Evolutionary conservation across 2,888 invertebrate genomes (phyloP).

Genomic region (Muschampia plurimacula): DNA sequence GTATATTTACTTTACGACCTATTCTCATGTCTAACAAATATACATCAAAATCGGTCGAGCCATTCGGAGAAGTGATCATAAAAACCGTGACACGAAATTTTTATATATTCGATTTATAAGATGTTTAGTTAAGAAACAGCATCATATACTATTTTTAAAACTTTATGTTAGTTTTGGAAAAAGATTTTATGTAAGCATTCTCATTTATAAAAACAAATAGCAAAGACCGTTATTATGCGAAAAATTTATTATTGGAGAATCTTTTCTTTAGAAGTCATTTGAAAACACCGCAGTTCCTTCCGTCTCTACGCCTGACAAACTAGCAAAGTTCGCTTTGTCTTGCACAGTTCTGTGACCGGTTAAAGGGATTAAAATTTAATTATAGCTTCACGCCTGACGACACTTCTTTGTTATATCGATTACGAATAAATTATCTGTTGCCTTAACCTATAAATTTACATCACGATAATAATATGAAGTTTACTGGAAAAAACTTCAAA

Average conservation of each 20-base stretch:
- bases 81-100: too few species aligned
- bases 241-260: slow-evolving; percentile 21
- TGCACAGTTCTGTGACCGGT: slow-evolving; percentile 19
- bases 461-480: too few species aligned
- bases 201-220: background rate
- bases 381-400: slow-evolving; percentile 43
- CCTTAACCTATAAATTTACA: too few species aligned
- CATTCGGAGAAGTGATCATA: too few species aligned
- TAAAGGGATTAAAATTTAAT: slow-evolving; percentile 50
- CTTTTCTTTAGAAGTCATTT: slow-evolving; percentile 30
- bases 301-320: slow-evolving; percentile 36
- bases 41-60: too few species aligned
- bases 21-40: too few species aligned
- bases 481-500: too few species aligned
- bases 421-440: slow-evolving; percentile 8
- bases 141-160: background rate
- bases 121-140: too few species aligned
- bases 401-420: slow-evolving; percentile 27
- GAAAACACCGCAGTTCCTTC: slow-evolving; percentile 25
- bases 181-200: too few species aligned
- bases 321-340: slow-evolving; percentile 40
- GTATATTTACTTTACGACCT: too few species aligned
- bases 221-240: slow-evolving; percentile 24
- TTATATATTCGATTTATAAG: too few species aligned
- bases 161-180: too few species aligned